Base-by-base conservation (phyloP, 2,888 invertebrate genomes). In the Leptopterna dolabrata region DNA sequence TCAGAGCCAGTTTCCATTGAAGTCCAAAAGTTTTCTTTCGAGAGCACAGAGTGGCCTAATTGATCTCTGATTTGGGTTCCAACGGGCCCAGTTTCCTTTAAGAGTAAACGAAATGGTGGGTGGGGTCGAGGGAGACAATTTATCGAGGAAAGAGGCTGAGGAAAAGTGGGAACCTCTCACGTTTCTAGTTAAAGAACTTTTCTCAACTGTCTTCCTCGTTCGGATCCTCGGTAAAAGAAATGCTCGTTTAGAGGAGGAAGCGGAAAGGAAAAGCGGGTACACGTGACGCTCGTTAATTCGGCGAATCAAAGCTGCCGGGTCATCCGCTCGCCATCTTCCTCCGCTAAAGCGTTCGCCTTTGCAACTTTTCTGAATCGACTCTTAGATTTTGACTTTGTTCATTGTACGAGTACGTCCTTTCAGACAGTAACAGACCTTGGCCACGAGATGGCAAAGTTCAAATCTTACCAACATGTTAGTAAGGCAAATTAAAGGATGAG, bases 211-310 rank as follows among this genome's bases (percentile, higher is more conserved):
- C 73, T 30, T n/a, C 9, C 0, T 30, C 76, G 36, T 36, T 36
- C 36, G 36, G 36, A 4, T 7, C 27, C 9, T 78, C 11, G 63
- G 70, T 27, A 83, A 83, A n/a, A 70, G 83, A 70, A 83, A 70
- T 70, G 83, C 70, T 83, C 83, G 83, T 83, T 83, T 83, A 70
- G 16, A n/a, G 70, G 43, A 83, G 41, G 70, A 70, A 83, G 83
- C 30, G 55, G 83, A 83, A n/a, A 70, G 43, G 76, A 51, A 76
- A 85, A 73, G 45, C 45, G 76, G 16, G 73, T 76, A 47, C 36
- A 85, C 85, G 85, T 85, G 85, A 85, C 85, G 27, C 41, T 76
- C 76, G 76, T 76, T 85, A 85, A 85, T 85, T 85, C 85, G 73
- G 85, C 85, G 27, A 85, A 85, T 85, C 83, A 83, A 70, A 83